A percentile compares a stretch with the other conserved stretches of the same genome.
phyloP scores from a whole-genome alignment of 2,888 invertebrate genomes.

The Drosophila maculinotata region DNA sequence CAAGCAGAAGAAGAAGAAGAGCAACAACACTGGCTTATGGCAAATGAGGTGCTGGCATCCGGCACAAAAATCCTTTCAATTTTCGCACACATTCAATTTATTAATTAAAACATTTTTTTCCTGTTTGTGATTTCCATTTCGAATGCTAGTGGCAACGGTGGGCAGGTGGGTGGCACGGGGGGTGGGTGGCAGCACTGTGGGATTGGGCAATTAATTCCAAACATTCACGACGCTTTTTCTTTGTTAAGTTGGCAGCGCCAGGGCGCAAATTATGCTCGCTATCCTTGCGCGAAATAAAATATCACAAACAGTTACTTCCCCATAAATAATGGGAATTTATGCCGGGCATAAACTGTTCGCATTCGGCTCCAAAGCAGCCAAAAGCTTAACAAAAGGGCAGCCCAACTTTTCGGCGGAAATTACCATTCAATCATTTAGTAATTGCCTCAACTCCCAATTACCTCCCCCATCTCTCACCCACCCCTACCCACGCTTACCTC shows the following conservation, averaged over 20 bases:
- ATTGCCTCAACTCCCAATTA: conserved; percentile 61
- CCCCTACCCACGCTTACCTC: conserved; percentile 21
- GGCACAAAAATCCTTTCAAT: conserved; percentile 82
- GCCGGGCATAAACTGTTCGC: conserved; percentile 60
- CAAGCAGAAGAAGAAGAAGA: conserved; percentile 31
- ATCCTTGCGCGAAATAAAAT: conserved; percentile 82
- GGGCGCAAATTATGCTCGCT: conserved; percentile 76
- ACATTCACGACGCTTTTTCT: conserved; percentile 80
- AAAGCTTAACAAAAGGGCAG: conserved; percentile 51
- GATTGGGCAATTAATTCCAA: conserved; percentile 80
- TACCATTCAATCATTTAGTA: conserved; percentile 83
- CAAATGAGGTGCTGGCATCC: conserved; percentile 39
- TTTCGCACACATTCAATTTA: conserved; percentile 84
- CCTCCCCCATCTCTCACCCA: background rate
- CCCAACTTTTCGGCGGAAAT: conserved; percentile 68
- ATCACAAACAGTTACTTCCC: conserved; percentile 83
- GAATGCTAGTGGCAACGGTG: conserved; percentile 20
- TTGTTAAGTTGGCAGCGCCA: conserved; percentile 76
- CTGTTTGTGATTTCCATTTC: conserved; percentile 67
- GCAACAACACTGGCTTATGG: conserved; percentile 42
- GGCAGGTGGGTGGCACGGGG: background rate
- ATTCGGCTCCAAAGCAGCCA: conserved; percentile 1
- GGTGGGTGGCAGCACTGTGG: conserved; percentile 13
- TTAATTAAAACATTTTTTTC: conserved; percentile 82
- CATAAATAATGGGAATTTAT: conserved; percentile 84